These are phyloP conservation scores for Peromyscus maniculatus DNA, from an alignment of 2,113 vertebrate genomes.

Conservation along the genomic window DNA sequence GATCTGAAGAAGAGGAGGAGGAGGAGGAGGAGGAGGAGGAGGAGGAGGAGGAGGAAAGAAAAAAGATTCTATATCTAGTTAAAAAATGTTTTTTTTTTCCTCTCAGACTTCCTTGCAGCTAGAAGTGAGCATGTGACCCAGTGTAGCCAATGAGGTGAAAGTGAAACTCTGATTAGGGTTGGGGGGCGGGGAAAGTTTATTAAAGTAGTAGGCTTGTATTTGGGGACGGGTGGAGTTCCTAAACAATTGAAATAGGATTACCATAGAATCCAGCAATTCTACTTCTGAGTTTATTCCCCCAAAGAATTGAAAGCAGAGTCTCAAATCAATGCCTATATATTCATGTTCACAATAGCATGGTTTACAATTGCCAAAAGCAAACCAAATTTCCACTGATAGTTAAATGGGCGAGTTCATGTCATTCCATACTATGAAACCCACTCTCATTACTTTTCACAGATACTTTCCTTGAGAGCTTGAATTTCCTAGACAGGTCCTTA, in stretches of 20 bases:
- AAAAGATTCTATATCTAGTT: not conserved
- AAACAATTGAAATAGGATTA: conserved; percentile 19
- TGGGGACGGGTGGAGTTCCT: not conserved
- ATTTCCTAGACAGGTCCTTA: not conserved
- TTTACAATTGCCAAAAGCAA: conserved; percentile 20
- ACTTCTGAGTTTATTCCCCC: not conserved
- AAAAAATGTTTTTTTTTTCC: not conserved
- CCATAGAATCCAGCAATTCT: not conserved
- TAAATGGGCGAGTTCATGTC: not conserved
- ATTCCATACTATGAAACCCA: not conserved
- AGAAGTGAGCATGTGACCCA: not conserved
- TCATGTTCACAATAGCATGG: not conserved
- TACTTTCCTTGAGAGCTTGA: not conserved
- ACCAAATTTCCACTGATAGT: not conserved
- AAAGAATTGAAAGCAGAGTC: conserved; percentile 3
- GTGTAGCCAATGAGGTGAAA: conserved; percentile 10
- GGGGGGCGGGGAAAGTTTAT: no score
- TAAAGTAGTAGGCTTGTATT: no score
- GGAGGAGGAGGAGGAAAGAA: fast-evolving
- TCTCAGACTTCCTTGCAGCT: conserved; percentile 52
- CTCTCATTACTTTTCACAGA: not conserved
- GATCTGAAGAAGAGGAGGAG: not conserved
- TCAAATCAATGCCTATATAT: not conserved
- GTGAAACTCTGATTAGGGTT: not conserved
- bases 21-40: not conserved